Conservation (phyloP, 2,888 invertebrate genomes). For the Eristalinus sepulchralis region DNA sequence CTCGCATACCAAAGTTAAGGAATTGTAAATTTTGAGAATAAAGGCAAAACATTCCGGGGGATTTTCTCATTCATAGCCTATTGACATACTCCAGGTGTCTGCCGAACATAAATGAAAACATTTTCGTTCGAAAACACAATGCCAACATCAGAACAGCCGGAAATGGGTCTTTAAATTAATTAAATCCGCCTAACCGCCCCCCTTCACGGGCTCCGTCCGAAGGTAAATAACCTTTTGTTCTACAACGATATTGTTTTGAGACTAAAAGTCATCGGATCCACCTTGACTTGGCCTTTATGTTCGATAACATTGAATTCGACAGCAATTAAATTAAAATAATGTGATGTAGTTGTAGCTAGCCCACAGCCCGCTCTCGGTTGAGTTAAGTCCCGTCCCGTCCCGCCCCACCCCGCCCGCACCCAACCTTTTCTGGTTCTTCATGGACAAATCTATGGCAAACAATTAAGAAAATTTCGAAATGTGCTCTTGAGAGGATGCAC, state of each 20-base stretch:
- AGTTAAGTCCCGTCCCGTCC: constrained; percentile 1
- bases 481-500: constrained; percentile 70
- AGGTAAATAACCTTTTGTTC: constrained; percentile 63
- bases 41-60: neutral
- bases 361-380: neutral
- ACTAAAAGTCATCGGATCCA: constrained; percentile 21
- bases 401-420: neutral
- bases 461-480: constrained; percentile 70
- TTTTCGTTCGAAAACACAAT: constrained; percentile 56
- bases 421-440: neutral
- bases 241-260: constrained; percentile 42
- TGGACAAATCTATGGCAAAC: constrained; percentile 65
- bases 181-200: constrained; percentile 44
- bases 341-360: constrained; percentile 47
- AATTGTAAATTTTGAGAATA: neutral
- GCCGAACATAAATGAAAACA: constrained; percentile 65
- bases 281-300: constrained; percentile 65
- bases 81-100: constrained; percentile 63
- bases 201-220: neutral
- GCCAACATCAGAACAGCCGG: neutral
- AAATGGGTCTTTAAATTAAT: constrained; percentile 64
- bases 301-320: constrained; percentile 71
- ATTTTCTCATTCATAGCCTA: neutral
- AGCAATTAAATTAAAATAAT: constrained; percentile 71
- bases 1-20: neutral